These are phyloP conservation scores for Ips nitidus DNA, from an alignment of 1,140 invertebrate species.

Conservation along the genomic window DNA sequence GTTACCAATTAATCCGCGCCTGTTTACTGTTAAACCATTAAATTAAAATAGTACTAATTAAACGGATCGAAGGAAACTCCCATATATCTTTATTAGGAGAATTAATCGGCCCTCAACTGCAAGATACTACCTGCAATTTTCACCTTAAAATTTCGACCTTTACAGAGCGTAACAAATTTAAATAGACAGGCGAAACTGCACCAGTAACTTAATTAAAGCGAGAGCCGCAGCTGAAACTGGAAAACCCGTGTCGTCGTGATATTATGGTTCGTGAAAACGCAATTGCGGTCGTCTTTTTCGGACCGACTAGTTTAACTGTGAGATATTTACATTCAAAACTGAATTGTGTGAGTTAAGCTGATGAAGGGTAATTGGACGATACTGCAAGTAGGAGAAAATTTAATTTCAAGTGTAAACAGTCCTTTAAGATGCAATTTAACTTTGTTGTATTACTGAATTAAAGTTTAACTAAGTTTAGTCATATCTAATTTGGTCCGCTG, in stretches of 20 bases:
- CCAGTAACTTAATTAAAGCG: background rate
- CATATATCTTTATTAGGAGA: background rate
- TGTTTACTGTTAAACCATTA: background rate
- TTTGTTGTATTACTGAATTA: too few species aligned
- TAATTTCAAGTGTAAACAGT: too few species aligned
- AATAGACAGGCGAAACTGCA: background rate
- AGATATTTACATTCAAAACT: background rate
- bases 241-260: background rate
- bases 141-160: background rate
- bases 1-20: background rate
- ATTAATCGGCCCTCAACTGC: background rate
- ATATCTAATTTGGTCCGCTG: too few species aligned
- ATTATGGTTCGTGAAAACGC: background rate
- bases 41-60: constrained; percentile 1
- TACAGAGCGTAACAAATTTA: background rate
- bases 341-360: background rate
- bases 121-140: background rate
- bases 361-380: constrained; percentile 1
- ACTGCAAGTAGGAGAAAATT: background rate
- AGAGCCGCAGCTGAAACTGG: background rate
- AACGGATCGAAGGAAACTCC: background rate
- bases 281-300: background rate
- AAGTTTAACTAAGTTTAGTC: too few species aligned
- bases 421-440: too few species aligned
- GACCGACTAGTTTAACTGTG: background rate